Evolutionary conservation across 2,888 invertebrate genomes (phyloP).

Genomic region (Mycalesis mineus): DNA sequence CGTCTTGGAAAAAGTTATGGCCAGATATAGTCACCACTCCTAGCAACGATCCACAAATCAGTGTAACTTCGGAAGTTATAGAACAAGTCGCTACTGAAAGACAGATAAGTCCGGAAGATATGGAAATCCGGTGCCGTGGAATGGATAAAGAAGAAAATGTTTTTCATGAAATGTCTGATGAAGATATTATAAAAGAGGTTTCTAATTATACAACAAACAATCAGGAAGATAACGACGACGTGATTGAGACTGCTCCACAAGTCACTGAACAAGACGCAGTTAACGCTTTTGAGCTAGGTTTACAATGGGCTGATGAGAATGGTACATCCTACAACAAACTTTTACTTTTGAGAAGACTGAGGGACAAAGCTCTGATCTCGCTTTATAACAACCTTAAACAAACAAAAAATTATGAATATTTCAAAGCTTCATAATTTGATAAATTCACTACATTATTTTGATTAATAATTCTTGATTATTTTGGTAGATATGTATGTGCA

Average conservation of each 20-base stretch:
- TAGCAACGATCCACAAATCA: conserved; percentile 34
- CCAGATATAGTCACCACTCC: conserved; percentile 35
- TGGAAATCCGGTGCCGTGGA: conserved; percentile 38
- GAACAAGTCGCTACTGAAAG: conserved; percentile 36
- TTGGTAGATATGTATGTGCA: conserved; percentile 21
- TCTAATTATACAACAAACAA: conserved; percentile 28
- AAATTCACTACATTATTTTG: conserved; percentile 3
- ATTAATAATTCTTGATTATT: conserved; percentile 26
- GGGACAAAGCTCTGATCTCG: conserved; percentile 29
- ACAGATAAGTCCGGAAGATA: conserved; percentile 34
- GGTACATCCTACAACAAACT: conserved; percentile 35
- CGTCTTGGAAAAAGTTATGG: conserved; percentile 39
- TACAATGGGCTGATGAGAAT: conserved; percentile 37
- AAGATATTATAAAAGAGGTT: conserved; percentile 39
- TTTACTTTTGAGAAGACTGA: conserved; percentile 32
- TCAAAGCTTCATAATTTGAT: conserved; percentile 6
- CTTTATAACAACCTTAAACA: conserved; percentile 28
- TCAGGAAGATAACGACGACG: conserved; percentile 37
- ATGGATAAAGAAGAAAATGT: conserved; percentile 37
- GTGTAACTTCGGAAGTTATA: conserved; percentile 38
- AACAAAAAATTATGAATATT: conserved; percentile 28
- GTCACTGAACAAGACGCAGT: conserved; percentile 30
- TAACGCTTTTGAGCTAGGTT: conserved; percentile 39
- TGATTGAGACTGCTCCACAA: conserved; percentile 32
- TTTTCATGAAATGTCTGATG: conserved; percentile 38